Conservation (phyloP, 2,888 invertebrate genomes). For the Lymantria monacha region DNA sequence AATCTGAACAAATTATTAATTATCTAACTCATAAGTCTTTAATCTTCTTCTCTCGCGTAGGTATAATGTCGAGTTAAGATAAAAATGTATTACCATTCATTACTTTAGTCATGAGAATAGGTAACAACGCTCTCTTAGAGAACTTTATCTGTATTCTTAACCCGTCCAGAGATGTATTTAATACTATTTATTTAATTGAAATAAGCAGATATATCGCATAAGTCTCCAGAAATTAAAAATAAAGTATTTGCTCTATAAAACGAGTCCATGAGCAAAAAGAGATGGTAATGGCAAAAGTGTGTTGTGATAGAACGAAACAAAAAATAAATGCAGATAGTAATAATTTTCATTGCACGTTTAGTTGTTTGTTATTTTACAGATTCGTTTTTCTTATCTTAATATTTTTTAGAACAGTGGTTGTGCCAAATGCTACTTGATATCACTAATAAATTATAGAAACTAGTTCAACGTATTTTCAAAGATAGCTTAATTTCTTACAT, state of each 20-base stretch:
- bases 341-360: slow-evolving; percentile 17
- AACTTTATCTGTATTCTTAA: no score
- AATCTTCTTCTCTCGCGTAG: no score
- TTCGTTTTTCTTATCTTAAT: slow-evolving; percentile 8
- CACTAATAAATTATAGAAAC: background rate
- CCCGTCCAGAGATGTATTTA: no score
- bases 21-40: no score
- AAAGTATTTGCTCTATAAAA: slow-evolving; percentile 15
- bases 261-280: slow-evolving; percentile 15
- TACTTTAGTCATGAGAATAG: no score
- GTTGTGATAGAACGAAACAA: slow-evolving; percentile 15
- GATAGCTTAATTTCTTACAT: background rate
- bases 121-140: no score
- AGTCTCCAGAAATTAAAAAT: slow-evolving; percentile 23
- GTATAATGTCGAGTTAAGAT: no score
- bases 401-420: slow-evolving; percentile 4
- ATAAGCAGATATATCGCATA: no score
- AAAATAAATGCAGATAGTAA: slow-evolving; percentile 10
- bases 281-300: slow-evolving; percentile 19
- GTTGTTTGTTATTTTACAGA: slow-evolving; percentile 18
- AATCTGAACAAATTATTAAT: no score
- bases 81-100: no score
- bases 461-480: background rate
- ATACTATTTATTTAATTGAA: no score
- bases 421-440: background rate